phyloP scores from a whole-genome alignment of 2,113 vertebrate genomes.

The Oncorhynchus gorbuscha region DNA sequence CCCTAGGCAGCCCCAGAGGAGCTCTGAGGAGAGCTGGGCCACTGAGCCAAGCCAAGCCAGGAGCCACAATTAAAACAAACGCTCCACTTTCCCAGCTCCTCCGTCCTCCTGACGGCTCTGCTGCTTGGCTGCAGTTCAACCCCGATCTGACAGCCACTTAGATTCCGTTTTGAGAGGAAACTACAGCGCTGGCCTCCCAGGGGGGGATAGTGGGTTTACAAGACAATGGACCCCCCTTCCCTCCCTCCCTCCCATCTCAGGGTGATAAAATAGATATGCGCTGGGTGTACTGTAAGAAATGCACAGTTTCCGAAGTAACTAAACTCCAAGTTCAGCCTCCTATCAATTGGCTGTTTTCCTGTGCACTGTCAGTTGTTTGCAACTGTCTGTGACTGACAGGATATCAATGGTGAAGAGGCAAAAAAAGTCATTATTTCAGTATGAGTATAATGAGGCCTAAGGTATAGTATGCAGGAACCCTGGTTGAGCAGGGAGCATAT shows the following conservation, averaged over 20 bases:
- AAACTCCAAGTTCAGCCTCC: too few relatives aligned
- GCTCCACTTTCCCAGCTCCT: constrained; percentile 37
- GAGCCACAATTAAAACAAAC: constrained; percentile 62
- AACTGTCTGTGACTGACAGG: constrained; percentile 29
- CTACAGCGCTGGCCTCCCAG: not conserved
- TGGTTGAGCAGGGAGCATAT: not conserved
- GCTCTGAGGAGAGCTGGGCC: constrained; percentile 9
- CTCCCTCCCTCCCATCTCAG: not conserved
- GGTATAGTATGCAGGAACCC: not conserved
- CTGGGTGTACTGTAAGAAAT: not conserved
- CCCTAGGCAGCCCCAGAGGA: not conserved
- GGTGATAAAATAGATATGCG: not conserved
- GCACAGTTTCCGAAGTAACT: too few relatives aligned
- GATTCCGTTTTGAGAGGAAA: constrained; percentile 25
- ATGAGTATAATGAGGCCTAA: constrained; percentile 9
- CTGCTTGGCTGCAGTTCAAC: constrained; percentile 13
- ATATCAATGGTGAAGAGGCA: constrained; percentile 15
- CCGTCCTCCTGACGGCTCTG: not conserved
- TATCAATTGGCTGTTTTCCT: not conserved
- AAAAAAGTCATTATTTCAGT: constrained; percentile 12
- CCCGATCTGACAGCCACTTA: constrained; percentile 41
- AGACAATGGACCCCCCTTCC: constrained; percentile 7
- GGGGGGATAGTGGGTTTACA: not conserved
- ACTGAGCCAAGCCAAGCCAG: constrained; percentile 31
- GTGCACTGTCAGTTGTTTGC: constrained; percentile 23